These are phyloP conservation scores for Amyelois transitella DNA, from an alignment of 1,140 invertebrate species.

Conservation along the genomic window DNA sequence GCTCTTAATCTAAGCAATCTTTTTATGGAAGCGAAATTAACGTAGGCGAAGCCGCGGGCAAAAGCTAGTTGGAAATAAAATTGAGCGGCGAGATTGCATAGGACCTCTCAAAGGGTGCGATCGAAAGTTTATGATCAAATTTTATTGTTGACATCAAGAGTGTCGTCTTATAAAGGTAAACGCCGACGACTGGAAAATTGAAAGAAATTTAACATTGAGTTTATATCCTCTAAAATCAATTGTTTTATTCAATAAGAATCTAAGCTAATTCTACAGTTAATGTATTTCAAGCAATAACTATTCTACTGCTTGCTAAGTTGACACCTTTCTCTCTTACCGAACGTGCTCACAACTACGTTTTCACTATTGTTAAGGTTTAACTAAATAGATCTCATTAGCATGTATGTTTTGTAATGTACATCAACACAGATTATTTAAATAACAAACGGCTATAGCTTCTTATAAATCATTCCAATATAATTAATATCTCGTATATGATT, in stretches of 20 bases:
- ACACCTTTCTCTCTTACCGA: neutral
- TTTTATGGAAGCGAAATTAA: no score
- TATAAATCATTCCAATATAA: neutral
- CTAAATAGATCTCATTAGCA: neutral
- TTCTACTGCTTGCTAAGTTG: neutral
- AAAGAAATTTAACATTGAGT: neutral
- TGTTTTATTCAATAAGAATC: neutral
- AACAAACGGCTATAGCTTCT: neutral
- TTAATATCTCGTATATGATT: neutral
- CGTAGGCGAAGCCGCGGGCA: no score
- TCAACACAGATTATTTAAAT: neutral
- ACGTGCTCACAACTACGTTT: neutral
- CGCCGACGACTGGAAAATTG: constrained; percentile 17
- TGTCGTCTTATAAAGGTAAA: constrained; percentile 25
- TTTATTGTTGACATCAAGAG: constrained; percentile 49
- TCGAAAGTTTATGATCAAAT: constrained; percentile 48
- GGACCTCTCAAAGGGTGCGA: constrained; percentile 42
- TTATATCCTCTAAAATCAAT: neutral
- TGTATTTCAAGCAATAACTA: neutral
- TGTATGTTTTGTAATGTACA: neutral
- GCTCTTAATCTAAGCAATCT: no score
- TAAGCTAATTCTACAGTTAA: neutral
- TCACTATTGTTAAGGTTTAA: neutral
- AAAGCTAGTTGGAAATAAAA: constrained; percentile 59
- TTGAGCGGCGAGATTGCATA: constrained; percentile 55